A percentile compares a stretch with the other conserved stretches of the same genome.
phyloP scores from a whole-genome alignment of 2,888 invertebrate species.

The Heliconius charithonia region DNA sequence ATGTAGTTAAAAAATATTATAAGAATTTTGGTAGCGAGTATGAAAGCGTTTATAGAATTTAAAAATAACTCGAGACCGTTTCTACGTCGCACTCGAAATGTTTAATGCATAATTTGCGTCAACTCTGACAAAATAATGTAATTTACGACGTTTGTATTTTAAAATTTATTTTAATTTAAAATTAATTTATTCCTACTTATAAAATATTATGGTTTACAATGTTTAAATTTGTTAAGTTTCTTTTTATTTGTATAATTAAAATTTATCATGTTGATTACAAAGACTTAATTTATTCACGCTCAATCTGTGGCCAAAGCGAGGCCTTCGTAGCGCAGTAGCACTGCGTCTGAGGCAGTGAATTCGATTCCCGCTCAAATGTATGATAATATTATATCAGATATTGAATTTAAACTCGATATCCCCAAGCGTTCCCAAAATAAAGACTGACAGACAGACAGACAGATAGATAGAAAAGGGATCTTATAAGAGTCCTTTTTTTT shows the following conservation, averaged over 20 bases:
- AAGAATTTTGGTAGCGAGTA: constrained; percentile 34
- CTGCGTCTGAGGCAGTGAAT: neutral
- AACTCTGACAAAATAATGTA: constrained; percentile 27
- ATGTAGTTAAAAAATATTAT: constrained; percentile 2
- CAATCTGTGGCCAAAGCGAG: no score
- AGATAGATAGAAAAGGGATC: no score
- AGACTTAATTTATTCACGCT: neutral
- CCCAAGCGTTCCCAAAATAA: no score
- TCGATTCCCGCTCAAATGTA: no score
- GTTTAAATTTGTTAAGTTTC: neutral
- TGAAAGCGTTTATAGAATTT: constrained; percentile 36
- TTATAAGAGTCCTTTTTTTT: no score
- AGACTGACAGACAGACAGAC: no score
- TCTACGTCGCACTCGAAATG: constrained; percentile 27
- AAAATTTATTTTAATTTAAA: neutral
- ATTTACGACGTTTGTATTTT: constrained; percentile 13
- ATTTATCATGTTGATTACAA: neutral
- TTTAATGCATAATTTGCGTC: constrained; percentile 36
- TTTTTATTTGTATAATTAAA: neutral
- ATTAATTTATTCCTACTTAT: neutral
- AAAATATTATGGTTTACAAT: neutral
- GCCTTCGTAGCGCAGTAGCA: neutral
- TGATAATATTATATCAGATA: no score
- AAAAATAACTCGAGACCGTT: constrained; percentile 33
- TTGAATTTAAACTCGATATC: no score